Evolutionary conservation across 2,113 vertebrate genomes (phyloP).

Genomic region (Pundamilia nyererei): DNA sequence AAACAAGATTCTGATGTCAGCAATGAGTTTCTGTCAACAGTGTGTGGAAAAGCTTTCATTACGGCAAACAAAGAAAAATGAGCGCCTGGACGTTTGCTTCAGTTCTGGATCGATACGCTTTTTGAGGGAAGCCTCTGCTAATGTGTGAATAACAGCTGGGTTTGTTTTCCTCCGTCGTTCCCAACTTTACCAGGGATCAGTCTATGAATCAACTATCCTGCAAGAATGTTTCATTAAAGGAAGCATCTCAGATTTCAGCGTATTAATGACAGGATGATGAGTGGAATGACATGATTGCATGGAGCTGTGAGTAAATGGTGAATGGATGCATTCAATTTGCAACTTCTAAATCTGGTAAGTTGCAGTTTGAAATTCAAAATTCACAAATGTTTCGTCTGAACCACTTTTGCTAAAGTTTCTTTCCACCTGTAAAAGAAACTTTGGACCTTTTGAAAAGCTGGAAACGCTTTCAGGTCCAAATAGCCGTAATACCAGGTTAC

Average conservation of each 20-base stretch:
- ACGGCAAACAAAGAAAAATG: background rate
- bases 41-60: background rate
- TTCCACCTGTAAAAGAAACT: background rate
- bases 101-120: background rate
- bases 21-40: background rate
- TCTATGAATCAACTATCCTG: background rate
- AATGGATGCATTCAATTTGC: fast-evolving
- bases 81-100: background rate
- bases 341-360: background rate
- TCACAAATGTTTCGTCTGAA: background rate
- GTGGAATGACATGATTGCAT: background rate
- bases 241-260: background rate
- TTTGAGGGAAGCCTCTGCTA: background rate
- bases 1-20: background rate
- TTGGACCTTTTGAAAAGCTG: background rate
- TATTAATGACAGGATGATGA: background rate
- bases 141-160: background rate
- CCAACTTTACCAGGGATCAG: background rate
- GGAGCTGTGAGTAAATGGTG: background rate
- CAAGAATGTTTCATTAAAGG: background rate
- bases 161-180: background rate
- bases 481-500: background rate
- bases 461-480: fast-evolving
- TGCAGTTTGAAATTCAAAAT: background rate
- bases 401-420: background rate